A percentile compares a stretch with the other conserved stretches of the same genome.
These are phyloP conservation scores for Isichthys henryi DNA, from an alignment of 2,113 vertebrate genomes.

Conservation along the genomic window DNA sequence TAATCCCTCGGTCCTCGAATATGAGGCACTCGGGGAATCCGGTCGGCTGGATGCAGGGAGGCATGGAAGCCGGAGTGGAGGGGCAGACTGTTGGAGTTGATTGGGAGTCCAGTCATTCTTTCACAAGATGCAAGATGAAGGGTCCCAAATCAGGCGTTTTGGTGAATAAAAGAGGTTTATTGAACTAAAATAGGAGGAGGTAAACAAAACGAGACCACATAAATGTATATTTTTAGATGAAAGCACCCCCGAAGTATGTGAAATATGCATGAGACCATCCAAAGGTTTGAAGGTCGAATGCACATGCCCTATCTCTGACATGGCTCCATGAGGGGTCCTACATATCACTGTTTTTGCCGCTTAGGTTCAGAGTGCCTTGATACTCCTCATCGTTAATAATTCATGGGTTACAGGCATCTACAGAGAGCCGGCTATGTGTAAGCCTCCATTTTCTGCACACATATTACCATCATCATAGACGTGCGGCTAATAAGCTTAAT, in stretches of 20 bases:
- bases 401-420: slow-evolving; percentile 21
- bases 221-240: slow-evolving; percentile 56
- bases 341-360: slow-evolving; percentile 49
- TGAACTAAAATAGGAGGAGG: not conserved
- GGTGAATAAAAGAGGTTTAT: not conserved
- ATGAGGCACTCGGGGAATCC: not conserved
- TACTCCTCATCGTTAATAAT: slow-evolving; percentile 31
- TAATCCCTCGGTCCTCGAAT: not conserved
- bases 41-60: not conserved
- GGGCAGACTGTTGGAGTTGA: not conserved
- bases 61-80: not conserved
- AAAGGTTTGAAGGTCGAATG: slow-evolving; percentile 32
- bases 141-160: not conserved
- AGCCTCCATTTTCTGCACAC: not conserved
- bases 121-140: not conserved
- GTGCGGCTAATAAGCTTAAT: not conserved
- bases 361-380: slow-evolving; percentile 33
- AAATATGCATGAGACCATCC: slow-evolving; percentile 58
- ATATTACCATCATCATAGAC: not conserved
- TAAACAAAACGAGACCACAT: not conserved
- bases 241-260: slow-evolving; percentile 47
- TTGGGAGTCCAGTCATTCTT: not conserved
- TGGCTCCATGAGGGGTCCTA: slow-evolving; percentile 53
- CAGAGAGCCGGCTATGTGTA: not conserved
- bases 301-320: slow-evolving; percentile 51